Base-by-base conservation (phyloP, 2,888 invertebrate genomes). In the Sicus ferrugineus region DNA sequence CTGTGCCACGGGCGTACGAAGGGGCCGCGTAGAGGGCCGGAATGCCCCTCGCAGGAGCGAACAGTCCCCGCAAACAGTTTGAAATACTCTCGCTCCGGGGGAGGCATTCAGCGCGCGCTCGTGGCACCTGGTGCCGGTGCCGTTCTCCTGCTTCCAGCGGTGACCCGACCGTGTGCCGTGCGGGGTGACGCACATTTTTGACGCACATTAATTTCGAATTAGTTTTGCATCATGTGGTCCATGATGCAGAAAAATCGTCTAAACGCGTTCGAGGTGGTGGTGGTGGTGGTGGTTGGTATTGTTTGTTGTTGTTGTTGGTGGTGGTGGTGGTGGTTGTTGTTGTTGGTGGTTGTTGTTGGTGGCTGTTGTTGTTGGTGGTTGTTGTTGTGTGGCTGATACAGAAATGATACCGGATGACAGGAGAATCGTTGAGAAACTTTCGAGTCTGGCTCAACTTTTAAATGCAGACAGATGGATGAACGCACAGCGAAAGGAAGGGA, bases 181-280 rank as follows among this genome's bases (percentile, higher is more conserved):
- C 42, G 61, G 56, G 59, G 28, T 50, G 56, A 63, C 38, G 38
- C 38, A 16, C 64, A 69, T 65, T 69, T 70, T 70, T 75, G 75
- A 82, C 81, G 80, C 83, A 82, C 84, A 85, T 85, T 85, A 85
- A 85, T 83, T 85, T 85, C 83, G 81, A 85, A 85, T 85, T 85
- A 85, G 84, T 84, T 84, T 85, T 85, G 84, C 85, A 85, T 85
- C 85, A 85, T 84, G 83, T 85, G 84, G 81, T 83, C 81, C 79
- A 83, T 83, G 84, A 85, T 83, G 85, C 84, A 83, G 84, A 85
- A 85, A 83, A 84, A 82, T 81, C 83, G 78, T 79, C 77, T 77
- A 74, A 75, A 76, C 77, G 72, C 68, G 72, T 72, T 74, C 72
- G 50, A 58, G 63, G 69, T 52, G 58, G 19, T 48, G 67, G 11